A percentile compares a stretch with the other conserved stretches of the same genome.
phyloP scores from a whole-genome alignment of 1,140 invertebrate genomes.

The Nephotettix cincticeps region DNA sequence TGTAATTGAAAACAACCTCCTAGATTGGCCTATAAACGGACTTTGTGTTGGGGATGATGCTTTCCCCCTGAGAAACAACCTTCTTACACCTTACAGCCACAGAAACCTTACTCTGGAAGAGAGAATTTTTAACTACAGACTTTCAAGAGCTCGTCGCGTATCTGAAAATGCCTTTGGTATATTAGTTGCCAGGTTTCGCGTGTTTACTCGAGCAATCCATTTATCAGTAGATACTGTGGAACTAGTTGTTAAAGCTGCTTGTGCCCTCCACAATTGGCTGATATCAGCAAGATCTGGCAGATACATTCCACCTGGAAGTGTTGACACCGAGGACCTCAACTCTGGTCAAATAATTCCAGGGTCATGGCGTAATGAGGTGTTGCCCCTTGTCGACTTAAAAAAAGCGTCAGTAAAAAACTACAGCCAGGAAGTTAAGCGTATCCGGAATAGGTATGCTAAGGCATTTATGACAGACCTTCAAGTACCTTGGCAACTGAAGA shows the following conservation, averaged over 20 bases:
- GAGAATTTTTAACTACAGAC: background rate
- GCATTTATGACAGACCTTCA: slow-evolving; percentile 9
- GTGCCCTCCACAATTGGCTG: slow-evolving; percentile 9
- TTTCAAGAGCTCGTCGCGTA: background rate
- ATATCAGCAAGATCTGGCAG: slow-evolving; percentile 14
- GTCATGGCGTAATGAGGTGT: no score
- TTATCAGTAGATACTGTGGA: slow-evolving; percentile 11
- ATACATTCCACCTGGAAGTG: background rate
- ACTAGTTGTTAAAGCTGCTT: slow-evolving; percentile 1
- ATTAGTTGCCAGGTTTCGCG: slow-evolving; percentile 1
- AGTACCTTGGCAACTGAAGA: slow-evolving; percentile 14
- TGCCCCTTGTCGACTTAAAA: background rate
- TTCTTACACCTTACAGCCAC: slow-evolving; percentile 12
- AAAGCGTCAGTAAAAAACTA: slow-evolving; percentile 8
- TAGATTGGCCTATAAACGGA: background rate
- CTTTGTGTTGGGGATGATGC: background rate
- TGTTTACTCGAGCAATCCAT: background rate
- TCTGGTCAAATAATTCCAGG: background rate
- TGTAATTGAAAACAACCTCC: background rate
- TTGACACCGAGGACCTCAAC: slow-evolving; percentile 10
- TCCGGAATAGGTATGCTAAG: slow-evolving; percentile 10
- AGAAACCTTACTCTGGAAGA: slow-evolving; percentile 6
- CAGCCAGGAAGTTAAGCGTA: slow-evolving; percentile 13
- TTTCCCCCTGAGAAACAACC: slow-evolving; percentile 1
- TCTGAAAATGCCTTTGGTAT: background rate